Base-by-base conservation (phyloP, 2,888 invertebrate genomes). In the Tipula vernalis region DNA sequence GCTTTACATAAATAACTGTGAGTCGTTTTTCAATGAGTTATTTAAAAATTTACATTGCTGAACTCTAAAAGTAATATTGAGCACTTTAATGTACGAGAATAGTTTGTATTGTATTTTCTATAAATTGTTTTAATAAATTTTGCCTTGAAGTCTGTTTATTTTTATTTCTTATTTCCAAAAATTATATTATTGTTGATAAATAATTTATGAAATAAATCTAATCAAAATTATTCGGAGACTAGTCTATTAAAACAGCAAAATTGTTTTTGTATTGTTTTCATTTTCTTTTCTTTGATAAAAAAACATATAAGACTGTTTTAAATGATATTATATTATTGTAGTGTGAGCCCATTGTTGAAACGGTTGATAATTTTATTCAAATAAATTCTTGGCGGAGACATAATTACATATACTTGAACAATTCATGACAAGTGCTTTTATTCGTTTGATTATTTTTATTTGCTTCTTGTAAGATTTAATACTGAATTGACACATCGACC, bases 191-290 rank as follows among this genome's bases (percentile, higher is more conserved):
- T 71, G 71, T 8, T 71, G 71, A 71, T 71, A 71, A 71, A 28
- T 71, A 71, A 71, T 71, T 71, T 71, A 71, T 71, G 71, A 71
- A 71, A 71, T 71, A 71, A 71, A 71, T 71, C 71, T 71, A 71
- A 71, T 71, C 71, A 71, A 71, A 71, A 71, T 10, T 71, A 71
- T 71, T 71, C 71, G 2, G 28, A 71, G 28, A 28, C 71, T 28
- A 28, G 28, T 71, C 8, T 15, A 15, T 57, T 15, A 15, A 57
- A 57, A 57, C 51, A 57, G 15, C 6, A 12, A 57, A 28, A 28
- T 28, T 39, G 5, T 39, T 39, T 39, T 39, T 39, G 5, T 39
- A 47, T 47, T 47, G 15, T 57, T 57, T 57, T 57, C 51, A 15
- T 57, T 57, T 57, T 57, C 51, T 57, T 57, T 57, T 57, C 51